Conservation (phyloP, 2,113 vertebrate species). For the Herpailurus yagouaroundi region DNA sequence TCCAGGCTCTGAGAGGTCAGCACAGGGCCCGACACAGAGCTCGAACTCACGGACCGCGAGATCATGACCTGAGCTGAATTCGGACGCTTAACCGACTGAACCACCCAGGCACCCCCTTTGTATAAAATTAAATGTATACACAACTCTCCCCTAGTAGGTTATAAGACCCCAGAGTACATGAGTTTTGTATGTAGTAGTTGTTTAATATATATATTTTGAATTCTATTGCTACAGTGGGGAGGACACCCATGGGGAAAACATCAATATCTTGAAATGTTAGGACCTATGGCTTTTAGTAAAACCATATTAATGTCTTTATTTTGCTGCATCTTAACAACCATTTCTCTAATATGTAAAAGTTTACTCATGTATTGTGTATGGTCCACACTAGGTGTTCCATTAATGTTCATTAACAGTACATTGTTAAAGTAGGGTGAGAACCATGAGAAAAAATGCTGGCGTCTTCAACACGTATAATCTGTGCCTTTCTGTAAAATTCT, state of each 20-base stretch:
- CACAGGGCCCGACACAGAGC: too few species aligned
- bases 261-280: not conserved
- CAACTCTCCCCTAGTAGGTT: not conserved
- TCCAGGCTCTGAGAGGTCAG: too few species aligned
- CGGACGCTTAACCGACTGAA: too few species aligned
- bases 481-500: not conserved
- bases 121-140: not conserved
- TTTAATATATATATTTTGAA: not conserved
- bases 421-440: not conserved
- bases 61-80: too few species aligned
- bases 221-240: not conserved
- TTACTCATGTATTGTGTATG: not conserved
- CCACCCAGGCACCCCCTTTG: not conserved
- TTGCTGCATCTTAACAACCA: not conserved
- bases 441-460: not conserved
- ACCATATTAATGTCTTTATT: not conserved
- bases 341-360: not conserved
- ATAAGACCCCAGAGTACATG: not conserved
- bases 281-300: not conserved
- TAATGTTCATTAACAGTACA: not conserved
- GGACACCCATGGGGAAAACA: not conserved
- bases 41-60: too few species aligned
- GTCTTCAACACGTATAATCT: not conserved
- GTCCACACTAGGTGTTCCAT: not conserved
- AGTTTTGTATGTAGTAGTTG: not conserved